Conservation (phyloP, 2,888 invertebrate species). For the Toxonevra muliebris region DNA sequence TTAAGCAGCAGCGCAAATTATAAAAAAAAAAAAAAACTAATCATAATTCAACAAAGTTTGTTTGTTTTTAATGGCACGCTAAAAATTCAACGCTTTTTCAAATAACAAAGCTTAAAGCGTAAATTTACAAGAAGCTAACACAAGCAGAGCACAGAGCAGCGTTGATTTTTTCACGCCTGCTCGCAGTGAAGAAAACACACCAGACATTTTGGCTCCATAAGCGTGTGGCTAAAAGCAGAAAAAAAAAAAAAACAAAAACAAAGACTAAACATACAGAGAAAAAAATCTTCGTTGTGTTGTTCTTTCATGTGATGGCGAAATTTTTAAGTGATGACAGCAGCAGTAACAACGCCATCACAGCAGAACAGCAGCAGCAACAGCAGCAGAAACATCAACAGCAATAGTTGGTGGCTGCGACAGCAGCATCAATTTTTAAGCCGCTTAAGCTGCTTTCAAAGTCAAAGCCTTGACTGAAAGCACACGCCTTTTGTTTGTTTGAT, state of each 20-base stretch:
- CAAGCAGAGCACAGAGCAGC: not conserved
- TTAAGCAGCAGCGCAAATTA: not conserved
- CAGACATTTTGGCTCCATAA: slow-evolving; percentile 3
- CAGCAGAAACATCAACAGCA: not conserved
- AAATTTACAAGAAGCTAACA: too few species aligned
- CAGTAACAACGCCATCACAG: not conserved
- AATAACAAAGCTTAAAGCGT: too few species aligned
- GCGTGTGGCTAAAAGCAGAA: too few species aligned
- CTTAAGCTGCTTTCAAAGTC: slow-evolving; percentile 53
- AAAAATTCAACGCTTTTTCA: too few species aligned
- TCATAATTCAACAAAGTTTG: too few species aligned
- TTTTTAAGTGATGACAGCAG: not conserved
- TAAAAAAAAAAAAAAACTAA: not conserved
- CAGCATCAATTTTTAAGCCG: slow-evolving; percentile 12
- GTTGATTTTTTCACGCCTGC: not conserved
- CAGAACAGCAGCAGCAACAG: not conserved
- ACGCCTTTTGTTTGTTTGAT: slow-evolving; percentile 54
- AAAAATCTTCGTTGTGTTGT: slow-evolving; percentile 2
- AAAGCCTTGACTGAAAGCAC: slow-evolving; percentile 53
- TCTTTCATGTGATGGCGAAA: slow-evolving; percentile 16
- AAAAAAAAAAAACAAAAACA: too few species aligned
- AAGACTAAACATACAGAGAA: not conserved
- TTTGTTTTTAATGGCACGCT: too few species aligned
- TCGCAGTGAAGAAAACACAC: not conserved
- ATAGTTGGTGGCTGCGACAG: not conserved